phyloP scores from a whole-genome alignment of 2,113 vertebrate genomes.

The Dromaius novaehollandiae region DNA sequence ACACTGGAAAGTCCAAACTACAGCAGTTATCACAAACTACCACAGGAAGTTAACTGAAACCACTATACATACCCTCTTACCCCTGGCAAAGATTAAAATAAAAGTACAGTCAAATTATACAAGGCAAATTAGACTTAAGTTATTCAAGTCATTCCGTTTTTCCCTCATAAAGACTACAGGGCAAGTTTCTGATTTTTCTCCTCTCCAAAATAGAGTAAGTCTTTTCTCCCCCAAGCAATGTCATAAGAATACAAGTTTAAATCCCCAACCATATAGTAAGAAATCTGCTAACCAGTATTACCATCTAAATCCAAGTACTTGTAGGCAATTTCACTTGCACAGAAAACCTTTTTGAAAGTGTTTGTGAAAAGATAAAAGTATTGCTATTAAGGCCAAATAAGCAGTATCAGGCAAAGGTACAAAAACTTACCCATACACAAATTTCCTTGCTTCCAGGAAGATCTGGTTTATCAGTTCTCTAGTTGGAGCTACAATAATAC shows the following conservation, averaged over 20 bases:
- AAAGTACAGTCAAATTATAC: rapidly evolving
- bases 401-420: not conserved
- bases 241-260: not conserved
- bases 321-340: not conserved
- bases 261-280: not conserved
- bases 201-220: not conserved
- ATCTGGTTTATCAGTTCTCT: constrained; percentile 95
- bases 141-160: not conserved
- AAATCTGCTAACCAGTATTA: not conserved
- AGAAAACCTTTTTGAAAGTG: rapidly evolving
- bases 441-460: constrained; percentile 93
- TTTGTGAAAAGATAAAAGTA: not conserved
- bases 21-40: not conserved
- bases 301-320: not conserved
- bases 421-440: constrained; percentile 85
- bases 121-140: not conserved
- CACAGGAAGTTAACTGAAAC: not conserved
- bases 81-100: not conserved
- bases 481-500: constrained; percentile 91
- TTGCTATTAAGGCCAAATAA: not conserved
- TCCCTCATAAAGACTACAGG: not conserved
- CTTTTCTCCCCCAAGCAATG: rapidly evolving
- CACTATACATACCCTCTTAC: rapidly evolving
- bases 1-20: not conserved
- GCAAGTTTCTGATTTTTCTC: not conserved